Percentiles rank a stretch among this genome's conserved stretches.
Conservation (phyloP, 1,140 invertebrate genomes). For the Bombus superbus region DNA sequence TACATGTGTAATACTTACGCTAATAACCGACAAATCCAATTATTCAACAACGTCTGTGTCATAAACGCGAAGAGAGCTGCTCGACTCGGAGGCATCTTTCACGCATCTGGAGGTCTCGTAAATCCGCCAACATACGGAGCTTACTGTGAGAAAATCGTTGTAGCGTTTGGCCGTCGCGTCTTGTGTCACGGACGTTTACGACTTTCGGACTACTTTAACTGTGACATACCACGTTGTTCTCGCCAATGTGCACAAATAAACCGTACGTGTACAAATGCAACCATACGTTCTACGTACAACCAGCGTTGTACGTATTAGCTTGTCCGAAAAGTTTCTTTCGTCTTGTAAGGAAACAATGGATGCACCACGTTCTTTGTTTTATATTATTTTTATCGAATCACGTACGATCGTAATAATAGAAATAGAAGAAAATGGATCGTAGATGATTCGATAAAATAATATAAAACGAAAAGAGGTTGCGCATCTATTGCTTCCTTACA, state of each 20-base stretch:
- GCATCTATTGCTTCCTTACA: no score
- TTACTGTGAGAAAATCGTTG: slow-evolving; percentile 31
- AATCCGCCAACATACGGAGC: slow-evolving; percentile 14
- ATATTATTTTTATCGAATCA: no score
- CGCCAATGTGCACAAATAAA: neutral
- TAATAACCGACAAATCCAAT: slow-evolving; percentile 36
- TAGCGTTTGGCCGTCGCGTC: slow-evolving; percentile 6
- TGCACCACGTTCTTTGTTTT: no score
- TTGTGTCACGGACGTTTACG: slow-evolving; percentile 45
- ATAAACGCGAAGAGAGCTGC: neutral
- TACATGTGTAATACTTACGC: neutral
- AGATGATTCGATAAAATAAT: no score
- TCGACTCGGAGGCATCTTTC: slow-evolving; percentile 21
- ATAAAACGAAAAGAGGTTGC: no score
- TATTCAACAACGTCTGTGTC: neutral
- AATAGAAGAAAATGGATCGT: no score
- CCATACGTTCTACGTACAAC: neutral
- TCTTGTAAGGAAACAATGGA: no score
- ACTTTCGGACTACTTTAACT: slow-evolving; percentile 52
- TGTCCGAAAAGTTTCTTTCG: no score
- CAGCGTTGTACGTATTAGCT: no score
- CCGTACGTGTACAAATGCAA: neutral
- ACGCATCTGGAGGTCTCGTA: slow-evolving; percentile 31
- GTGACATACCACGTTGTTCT: slow-evolving; percentile 27
- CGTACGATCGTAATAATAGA: no score